phyloP scores from a whole-genome alignment of 2,888 invertebrate genomes.

The Pseudeuparius sepicola region DNA sequence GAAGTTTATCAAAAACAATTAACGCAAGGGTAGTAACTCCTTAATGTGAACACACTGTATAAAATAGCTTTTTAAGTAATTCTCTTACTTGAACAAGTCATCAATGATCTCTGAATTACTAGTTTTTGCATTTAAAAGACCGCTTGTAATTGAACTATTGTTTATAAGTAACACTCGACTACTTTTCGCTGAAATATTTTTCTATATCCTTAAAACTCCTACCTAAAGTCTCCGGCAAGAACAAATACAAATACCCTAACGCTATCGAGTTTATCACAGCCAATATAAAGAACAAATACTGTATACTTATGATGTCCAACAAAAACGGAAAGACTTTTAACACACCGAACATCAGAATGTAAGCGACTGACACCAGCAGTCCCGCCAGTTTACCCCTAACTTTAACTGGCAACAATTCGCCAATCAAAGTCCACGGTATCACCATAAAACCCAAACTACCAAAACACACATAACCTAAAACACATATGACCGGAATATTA shows the following conservation, averaged over 20 bases:
- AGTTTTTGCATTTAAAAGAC: too few relatives aligned
- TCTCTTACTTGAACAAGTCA: too few relatives aligned
- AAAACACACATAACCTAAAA: constrained; percentile 44
- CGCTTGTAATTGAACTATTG: too few relatives aligned
- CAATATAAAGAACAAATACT: constrained; percentile 42
- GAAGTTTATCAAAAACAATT: too few relatives aligned
- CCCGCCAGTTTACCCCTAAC: constrained; percentile 45
- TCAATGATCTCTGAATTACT: too few relatives aligned
- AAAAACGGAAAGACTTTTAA: constrained; percentile 44
- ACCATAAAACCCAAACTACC: constrained; percentile 45
- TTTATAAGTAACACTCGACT: too few relatives aligned
- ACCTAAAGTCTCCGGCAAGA: constrained; percentile 48
- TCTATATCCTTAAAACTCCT: constrained; percentile 48
- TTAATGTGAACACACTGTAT: too few relatives aligned
- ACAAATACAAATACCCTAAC: constrained; percentile 41
- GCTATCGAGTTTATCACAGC: constrained; percentile 39
- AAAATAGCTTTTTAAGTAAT: too few relatives aligned
- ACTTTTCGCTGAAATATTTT: too few relatives aligned
- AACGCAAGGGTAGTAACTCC: too few relatives aligned
- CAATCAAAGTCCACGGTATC: constrained; percentile 50
- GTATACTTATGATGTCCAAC: constrained; percentile 36
- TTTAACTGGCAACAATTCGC: constrained; percentile 44
- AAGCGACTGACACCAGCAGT: constrained; percentile 43
- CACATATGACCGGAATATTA: constrained; percentile 39
- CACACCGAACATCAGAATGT: constrained; percentile 44